Evolutionary conservation across 2,113 vertebrate genomes (phyloP).

Genomic region (Archocentrus centrarchus): DNA sequence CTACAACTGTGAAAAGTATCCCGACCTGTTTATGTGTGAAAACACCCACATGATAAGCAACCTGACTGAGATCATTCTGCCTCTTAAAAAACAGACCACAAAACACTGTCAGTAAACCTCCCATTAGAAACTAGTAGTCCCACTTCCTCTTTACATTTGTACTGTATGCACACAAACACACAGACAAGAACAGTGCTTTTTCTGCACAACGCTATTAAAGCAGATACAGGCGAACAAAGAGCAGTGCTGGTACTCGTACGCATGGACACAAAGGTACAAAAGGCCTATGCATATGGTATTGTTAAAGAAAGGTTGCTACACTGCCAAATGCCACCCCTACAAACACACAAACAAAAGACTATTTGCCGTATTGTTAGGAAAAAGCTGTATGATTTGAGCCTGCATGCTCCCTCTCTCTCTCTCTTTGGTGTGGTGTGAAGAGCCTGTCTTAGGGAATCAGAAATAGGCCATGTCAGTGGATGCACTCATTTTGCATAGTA

Average conservation of each 20-base stretch:
- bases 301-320: slow-evolving; percentile 38
- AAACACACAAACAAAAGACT: slow-evolving; percentile 30
- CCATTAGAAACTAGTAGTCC: slow-evolving; percentile 3
- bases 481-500: slow-evolving; percentile 70
- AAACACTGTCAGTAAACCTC: background rate
- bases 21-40: background rate
- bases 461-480: slow-evolving; percentile 70
- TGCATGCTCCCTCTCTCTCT: slow-evolving; percentile 21
- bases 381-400: slow-evolving; percentile 39
- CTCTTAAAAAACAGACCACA: background rate
- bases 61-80: background rate
- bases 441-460: slow-evolving; percentile 67
- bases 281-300: slow-evolving; percentile 42
- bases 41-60: background rate
- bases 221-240: slow-evolving; percentile 52
- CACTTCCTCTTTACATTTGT: background rate
- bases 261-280: slow-evolving; percentile 51
- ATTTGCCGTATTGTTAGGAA: background rate
- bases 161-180: background rate
- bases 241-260: slow-evolving; percentile 28
- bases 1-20: background rate
- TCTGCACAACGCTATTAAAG: slow-evolving; percentile 19
- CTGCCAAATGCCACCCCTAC: slow-evolving; percentile 28
- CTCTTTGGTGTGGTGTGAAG: slow-evolving; percentile 38
- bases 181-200: slow-evolving; percentile 25